Base-by-base conservation (phyloP, 2,113 vertebrate genomes). In the Gila orcuttii region DNA sequence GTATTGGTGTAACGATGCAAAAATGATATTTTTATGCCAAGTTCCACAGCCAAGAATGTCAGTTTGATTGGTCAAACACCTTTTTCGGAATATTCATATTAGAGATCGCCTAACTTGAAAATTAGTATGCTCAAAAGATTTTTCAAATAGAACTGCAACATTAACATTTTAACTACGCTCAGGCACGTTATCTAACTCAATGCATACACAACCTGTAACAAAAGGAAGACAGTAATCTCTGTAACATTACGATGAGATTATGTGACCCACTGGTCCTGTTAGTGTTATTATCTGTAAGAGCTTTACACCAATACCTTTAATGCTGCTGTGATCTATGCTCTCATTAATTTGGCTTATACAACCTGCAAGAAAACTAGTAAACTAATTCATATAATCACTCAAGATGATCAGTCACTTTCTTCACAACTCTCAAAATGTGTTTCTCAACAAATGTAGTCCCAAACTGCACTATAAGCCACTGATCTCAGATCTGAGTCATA, bases 401-500 rank as follows among this genome's bases (percentile, higher is more conserved):
- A 25, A 42, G 39, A 13, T 23, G 6, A n/a, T 15, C 23, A 74
- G 2, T 47, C 42, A 25, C 11, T 71, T 23, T 71, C 33, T 69
- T 39, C 19, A 39, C 33, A 39, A 71, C 31, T 39, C 19, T 23
- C 9, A 11, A 31, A 79, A n/a, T 59, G 5, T 2, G 2, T 47
- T 66, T 66, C 12, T 25, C 39, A 6, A 4, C 50, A 47, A 79
- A 21, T 36, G 0, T 66, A 15, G 17, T 50, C 60, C 50, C 42
- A 33, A 23, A 28, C 52, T 11, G 45, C 25, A 33, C 60, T 6
- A 42, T 12, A 2, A 74, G 11, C 23, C 47, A 52, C 33, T 76
- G 83, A 84, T 33, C 57, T 66, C 25, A 66, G 39, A 81, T 50
- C 25, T 79, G 33, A 57, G 33, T 60, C 55, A 66, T 66, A 81